phyloP scores from a whole-genome alignment of 2,888 invertebrate genomes.

The Pterostichus madidus region DNA sequence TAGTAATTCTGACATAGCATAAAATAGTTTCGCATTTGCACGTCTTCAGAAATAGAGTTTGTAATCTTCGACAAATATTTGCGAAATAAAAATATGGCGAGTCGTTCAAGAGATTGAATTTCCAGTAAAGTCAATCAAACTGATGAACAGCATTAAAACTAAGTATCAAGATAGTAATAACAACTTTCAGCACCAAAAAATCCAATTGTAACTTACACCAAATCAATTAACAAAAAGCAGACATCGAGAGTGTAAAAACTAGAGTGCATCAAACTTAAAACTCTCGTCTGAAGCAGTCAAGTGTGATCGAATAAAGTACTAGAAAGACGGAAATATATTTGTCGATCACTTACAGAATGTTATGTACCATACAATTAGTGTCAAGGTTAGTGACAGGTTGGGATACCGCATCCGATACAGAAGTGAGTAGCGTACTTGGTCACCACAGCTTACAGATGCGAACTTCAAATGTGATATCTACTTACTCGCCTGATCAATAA shows the following conservation, averaged over 20 bases:
- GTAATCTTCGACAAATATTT: not conserved
- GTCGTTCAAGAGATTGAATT: not conserved
- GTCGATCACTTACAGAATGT: not conserved
- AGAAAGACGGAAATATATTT: conserved; percentile 26
- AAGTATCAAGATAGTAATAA: conserved; percentile 29
- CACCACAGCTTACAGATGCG: conserved; percentile 4
- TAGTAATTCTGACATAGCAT: too few species aligned
- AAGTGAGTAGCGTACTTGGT: conserved; percentile 8
- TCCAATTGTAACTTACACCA: conserved; percentile 50
- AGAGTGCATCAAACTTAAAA: conserved; percentile 42
- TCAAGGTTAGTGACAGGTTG: conserved; percentile 21
- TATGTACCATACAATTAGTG: conserved; percentile 44
- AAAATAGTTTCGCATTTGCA: too few species aligned
- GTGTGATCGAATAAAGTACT: conserved; percentile 22
- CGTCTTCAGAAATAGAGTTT: too few species aligned
- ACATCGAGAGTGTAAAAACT: conserved; percentile 28
- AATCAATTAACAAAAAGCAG: conserved; percentile 36
- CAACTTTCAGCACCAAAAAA: conserved; percentile 35
- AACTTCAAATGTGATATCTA: conserved; percentile 35
- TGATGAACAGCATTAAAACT: conserved; percentile 26
- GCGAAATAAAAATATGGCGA: conserved; percentile 4
- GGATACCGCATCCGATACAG: conserved; percentile 9
- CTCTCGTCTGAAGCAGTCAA: conserved; percentile 22
- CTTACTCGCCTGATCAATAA: conserved; percentile 27
- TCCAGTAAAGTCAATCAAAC: conserved; percentile 23